Base-by-base conservation (phyloP, 1,140 invertebrate species). In the Drosophila miranda region DNA sequence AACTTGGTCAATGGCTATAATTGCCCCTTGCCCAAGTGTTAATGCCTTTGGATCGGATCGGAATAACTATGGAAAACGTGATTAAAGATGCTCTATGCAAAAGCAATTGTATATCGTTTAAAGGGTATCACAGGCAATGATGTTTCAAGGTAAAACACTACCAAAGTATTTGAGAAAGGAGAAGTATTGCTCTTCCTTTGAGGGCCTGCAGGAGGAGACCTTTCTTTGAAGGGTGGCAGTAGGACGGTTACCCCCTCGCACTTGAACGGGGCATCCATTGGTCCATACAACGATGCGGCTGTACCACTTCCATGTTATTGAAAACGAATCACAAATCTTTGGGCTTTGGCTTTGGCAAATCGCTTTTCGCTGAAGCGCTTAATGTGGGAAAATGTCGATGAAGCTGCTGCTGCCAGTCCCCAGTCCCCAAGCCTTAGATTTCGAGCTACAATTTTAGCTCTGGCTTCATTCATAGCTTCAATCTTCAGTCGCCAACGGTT, bases 71-170 rank as follows among this genome's bases (percentile, higher is more conserved):
- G 76, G 34, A 82, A 87, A 87, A 87, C 83, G 83, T 87, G 82
- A 87, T 87, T 82, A 82, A 87, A 87, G 82, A 88, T 87, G 82
- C 83, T 38, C 34, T 67, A 86, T 87, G 77, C 81, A 78, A 75
- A 77, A 75, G 52, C 53, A 87, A 77, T 79, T 73, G 55, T 42
- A 46, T 14, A 41, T 49, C 41, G 14, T 49, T 43, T 43, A 41
- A 23, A 42, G 38, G 70, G 59, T 62, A 59, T 16, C 59, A 48
- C 11, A 13, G 56, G 50, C 13, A 43, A 0, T 23, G 30, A 13
- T 42, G 42, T 7, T 38, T 8, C 14, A 21, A 16, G 34, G 16
- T 16, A 16, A 16, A 16, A 16, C 16, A 0, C 16, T 0, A 16
- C 16, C 16, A 16, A 16, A 16, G 16, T 16, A 16, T 16, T 16